These are phyloP conservation scores for Hanleya hanleyi DNA, from an alignment of 2,888 invertebrate genomes.

Conservation along the genomic window DNA sequence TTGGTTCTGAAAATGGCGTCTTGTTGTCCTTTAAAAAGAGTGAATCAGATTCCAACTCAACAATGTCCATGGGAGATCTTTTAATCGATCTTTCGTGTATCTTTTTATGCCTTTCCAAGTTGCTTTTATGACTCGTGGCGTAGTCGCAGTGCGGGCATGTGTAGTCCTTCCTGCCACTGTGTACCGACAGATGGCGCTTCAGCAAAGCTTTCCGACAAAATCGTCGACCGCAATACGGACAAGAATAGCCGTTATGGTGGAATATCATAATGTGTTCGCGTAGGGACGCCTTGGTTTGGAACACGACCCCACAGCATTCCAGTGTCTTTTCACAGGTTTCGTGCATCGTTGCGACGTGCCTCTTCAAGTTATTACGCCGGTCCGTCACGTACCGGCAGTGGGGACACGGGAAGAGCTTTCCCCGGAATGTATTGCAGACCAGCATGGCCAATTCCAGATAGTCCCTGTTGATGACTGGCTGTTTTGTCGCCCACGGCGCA, in stretches of 20 bases:
- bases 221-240: constrained; percentile 72
- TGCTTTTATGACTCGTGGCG: constrained; percentile 75
- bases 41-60: background rate
- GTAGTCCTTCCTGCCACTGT: constrained; percentile 75
- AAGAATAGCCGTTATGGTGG: constrained; percentile 74
- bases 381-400: constrained; percentile 72
- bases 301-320: constrained; percentile 73
- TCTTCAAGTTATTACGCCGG: constrained; percentile 73
- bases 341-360: constrained; percentile 75
- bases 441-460: constrained; percentile 66
- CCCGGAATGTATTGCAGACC: constrained; percentile 67
- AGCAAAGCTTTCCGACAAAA: constrained; percentile 75
- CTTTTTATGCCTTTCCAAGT: constrained; percentile 73
- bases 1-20: background rate
- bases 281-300: constrained; percentile 73
- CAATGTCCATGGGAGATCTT: background rate
- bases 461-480: constrained; percentile 59
- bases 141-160: constrained; percentile 73
- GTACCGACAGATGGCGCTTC: constrained; percentile 74
- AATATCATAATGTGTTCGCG: constrained; percentile 73
- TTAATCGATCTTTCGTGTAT: constrained; percentile 47
- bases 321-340: constrained; percentile 68
- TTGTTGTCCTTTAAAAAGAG: background rate
- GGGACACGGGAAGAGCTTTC: constrained; percentile 67
- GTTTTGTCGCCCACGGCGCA: background rate